These are phyloP conservation scores for Acanthurus lineatus DNA, from an alignment of 2,797 vertebrate species.

Conservation along the genomic window DNA sequence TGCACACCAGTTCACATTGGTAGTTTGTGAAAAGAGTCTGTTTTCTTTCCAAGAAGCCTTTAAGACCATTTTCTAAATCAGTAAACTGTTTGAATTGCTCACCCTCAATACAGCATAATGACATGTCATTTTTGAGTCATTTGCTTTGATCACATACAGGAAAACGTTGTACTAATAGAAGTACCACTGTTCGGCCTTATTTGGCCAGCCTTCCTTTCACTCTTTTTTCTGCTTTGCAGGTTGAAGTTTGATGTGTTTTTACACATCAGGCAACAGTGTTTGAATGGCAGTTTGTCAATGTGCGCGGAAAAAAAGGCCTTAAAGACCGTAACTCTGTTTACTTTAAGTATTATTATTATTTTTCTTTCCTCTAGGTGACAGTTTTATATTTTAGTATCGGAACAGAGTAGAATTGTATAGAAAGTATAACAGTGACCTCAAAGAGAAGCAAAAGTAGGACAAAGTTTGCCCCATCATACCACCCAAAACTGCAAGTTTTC, in stretches of 20 bases:
- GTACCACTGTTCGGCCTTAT: not conserved
- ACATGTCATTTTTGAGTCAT: slow-evolving; percentile 34
- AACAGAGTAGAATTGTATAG: not conserved
- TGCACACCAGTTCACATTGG: slow-evolving; percentile 1
- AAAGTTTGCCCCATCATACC: not conserved
- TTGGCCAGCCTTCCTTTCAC: not conserved
- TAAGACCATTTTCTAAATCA: slow-evolving; percentile 10
- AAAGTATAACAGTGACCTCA: not conserved
- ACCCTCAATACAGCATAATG: slow-evolving; percentile 7
- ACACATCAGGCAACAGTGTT: not conserved
- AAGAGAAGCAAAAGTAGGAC: not conserved
- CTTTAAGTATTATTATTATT: not conserved
- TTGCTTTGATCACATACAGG: slow-evolving; percentile 29
- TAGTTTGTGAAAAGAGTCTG: slow-evolving; percentile 29
- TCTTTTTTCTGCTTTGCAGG: not conserved
- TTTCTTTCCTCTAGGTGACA: not conserved
- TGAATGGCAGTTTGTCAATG: not conserved
- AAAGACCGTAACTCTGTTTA: too few relatives aligned
- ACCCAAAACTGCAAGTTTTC: not conserved
- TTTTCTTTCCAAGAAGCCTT: slow-evolving; percentile 6
- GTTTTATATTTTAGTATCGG: not conserved
- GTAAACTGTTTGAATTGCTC: slow-evolving; percentile 11
- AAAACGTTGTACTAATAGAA: slow-evolving; percentile 20
- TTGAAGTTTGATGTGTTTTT: slow-evolving; percentile 19
- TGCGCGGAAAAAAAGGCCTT: too few relatives aligned